A percentile compares a stretch with the other conserved stretches of the same genome.
phyloP scores from a whole-genome alignment of 2,113 vertebrate species.

The Menidia beryllina region DNA sequence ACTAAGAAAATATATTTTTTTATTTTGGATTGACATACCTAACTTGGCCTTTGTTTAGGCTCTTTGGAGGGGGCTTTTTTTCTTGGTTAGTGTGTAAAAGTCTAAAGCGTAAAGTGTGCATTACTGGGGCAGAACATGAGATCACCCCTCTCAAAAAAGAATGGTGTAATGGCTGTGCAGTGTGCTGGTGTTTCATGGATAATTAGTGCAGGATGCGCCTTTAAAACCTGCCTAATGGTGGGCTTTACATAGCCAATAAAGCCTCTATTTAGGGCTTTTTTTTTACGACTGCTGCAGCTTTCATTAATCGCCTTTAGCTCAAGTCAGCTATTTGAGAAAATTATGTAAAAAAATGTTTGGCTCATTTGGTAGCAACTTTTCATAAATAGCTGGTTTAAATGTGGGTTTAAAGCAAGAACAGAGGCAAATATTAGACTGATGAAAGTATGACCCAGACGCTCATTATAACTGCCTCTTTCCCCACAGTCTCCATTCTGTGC shows the following conservation, averaged over 20 bases:
- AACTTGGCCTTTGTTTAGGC: constrained; percentile 17
- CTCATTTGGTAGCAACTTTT: constrained; percentile 49
- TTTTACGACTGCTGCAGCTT: constrained; percentile 47
- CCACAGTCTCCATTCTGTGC: constrained; percentile 97
- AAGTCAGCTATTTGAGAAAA: constrained; percentile 48
- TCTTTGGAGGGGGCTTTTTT: neutral
- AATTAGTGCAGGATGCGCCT: constrained; percentile 59
- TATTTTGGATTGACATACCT: constrained; percentile 16
- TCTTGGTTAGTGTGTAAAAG: constrained; percentile 22
- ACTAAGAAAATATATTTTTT: constrained; percentile 2
- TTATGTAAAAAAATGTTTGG: neutral
- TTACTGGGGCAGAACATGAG: constrained; percentile 38
- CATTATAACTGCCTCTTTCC: constrained; percentile 49
- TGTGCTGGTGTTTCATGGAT: constrained; percentile 54
- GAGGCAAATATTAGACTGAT: constrained; percentile 1
- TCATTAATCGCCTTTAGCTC: constrained; percentile 58
- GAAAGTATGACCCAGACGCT: constrained; percentile 5
- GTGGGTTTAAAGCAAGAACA: constrained; percentile 8
- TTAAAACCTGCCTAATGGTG: constrained; percentile 59
- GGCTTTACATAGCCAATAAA: constrained; percentile 52
- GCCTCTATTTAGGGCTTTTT: constrained; percentile 44
- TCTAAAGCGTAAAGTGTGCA: constrained; percentile 45
- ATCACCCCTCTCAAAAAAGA: constrained; percentile 54
- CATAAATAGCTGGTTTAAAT: constrained; percentile 27
- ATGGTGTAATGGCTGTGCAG: constrained; percentile 62